Evolutionary conservation across 1,140 invertebrate genomes (phyloP).

Genomic region (Palaemon carinicauda): DNA sequence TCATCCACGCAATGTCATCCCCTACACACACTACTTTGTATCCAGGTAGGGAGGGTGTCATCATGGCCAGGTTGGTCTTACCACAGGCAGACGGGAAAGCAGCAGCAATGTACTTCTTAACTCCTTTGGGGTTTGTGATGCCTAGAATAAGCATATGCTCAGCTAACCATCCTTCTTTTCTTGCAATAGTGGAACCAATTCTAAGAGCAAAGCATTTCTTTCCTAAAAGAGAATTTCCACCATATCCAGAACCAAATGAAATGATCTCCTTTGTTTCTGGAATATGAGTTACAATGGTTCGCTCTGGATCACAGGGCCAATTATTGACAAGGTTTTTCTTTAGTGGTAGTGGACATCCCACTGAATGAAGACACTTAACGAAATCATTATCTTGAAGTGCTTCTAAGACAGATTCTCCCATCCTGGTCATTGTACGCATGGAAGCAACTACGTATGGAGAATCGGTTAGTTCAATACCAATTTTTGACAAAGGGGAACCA

Average conservation of each 20-base stretch:
- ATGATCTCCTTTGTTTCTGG: constrained; percentile 66
- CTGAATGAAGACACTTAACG: constrained; percentile 86
- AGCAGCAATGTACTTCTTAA: constrained; percentile 76
- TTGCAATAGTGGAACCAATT: constrained; percentile 93
- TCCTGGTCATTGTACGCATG: constrained; percentile 98
- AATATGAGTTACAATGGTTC: constrained; percentile 88
- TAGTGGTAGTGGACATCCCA: constrained; percentile 75
- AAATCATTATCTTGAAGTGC: constrained; percentile 72
- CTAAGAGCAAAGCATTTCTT: constrained; percentile 99
- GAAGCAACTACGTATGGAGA: constrained; percentile 97
- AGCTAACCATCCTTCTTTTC: constrained; percentile 95
- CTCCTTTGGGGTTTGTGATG: constrained; percentile 69
- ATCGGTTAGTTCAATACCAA: constrained; percentile 96
- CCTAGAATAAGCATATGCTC: constrained; percentile 87
- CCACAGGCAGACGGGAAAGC: constrained; percentile 75
- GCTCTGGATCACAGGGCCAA: constrained; percentile 97
- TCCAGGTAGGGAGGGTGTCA: constrained; percentile 71
- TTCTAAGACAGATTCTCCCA: constrained; percentile 81
- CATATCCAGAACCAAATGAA: constrained; percentile 95
- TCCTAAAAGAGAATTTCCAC: constrained; percentile 97
- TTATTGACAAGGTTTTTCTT: constrained; percentile 68
- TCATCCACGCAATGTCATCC: constrained; percentile 97
- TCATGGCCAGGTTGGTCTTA: constrained; percentile 76
- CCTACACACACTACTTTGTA: constrained; percentile 81
- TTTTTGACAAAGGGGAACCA: constrained; percentile 92